Base-by-base conservation (phyloP, 1,140 invertebrate genomes). In the Neomicropteryx cornuta region DNA sequence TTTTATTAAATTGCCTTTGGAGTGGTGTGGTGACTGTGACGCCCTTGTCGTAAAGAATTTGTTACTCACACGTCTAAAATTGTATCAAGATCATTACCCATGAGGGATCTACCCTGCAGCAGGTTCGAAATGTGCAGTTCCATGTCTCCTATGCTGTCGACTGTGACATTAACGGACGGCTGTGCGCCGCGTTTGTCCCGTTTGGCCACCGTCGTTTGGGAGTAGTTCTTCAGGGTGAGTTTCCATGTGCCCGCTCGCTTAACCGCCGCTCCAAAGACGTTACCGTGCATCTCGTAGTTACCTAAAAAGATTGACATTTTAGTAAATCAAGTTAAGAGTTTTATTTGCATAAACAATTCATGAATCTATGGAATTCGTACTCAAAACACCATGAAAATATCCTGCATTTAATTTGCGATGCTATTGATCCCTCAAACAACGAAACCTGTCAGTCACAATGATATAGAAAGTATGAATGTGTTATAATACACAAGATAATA, bases 51-150 rank as follows among this genome's bases (percentile, higher is more conserved):
- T n/a, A n/a, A n/a, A n/a, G n/a, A n/a, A n/a, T n/a, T n/a, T n/a
- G n/a, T n/a, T n/a, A n/a, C n/a, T n/a, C n/a, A n/a, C n/a, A n/a
- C 24, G 11, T 31, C 16, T 14, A 8, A 8, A 27, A 27, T 13
- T 27, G 23, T 27, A 13, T 13, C 8, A 39, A 38, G 8, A 13
- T 56, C 46, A 51, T 66, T 60, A 77, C 79, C 77, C 21, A 88
- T 54, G 6, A 79, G 52, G 18, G 68, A 67, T 11, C 73, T 69
- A 20, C 83, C 81, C 44, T 70, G 56, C 8, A 81, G 53, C 13
- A 84, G 60, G 58, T 88, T 81, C 3, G 75, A 72, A n/a, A 86
- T 72, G 46, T 87, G 83, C 31, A 88, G 56, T 42, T 82, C 72
- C 66, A 88, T 70, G 53, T 83, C 76, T 2, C 77, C 73, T 27